Base-by-base conservation (phyloP, 2,888 invertebrate species). In the Mesorhabditis spiculigera region DNA sequence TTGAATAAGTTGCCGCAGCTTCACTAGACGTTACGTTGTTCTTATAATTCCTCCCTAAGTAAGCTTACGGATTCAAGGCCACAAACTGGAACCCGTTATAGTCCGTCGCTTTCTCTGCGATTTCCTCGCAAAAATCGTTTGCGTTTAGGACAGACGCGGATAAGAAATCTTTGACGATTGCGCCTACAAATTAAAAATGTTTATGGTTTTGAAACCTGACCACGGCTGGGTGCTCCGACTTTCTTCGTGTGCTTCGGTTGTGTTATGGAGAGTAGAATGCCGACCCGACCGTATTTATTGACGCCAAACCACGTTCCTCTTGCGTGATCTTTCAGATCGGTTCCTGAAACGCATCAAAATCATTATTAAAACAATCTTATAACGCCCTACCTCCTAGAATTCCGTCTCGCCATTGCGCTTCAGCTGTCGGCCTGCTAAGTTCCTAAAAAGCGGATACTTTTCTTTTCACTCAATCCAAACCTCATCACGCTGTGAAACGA, bases 251-350 rank as follows among this genome's bases (percentile, higher is more conserved):
- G 63, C 8, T 64, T 62, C 10, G 76, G 78, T 70, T 79, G 79
- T 5, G 82, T 82, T 43, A 82, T 81, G 50, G 82, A 78, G 4
- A 82, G 72, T 4, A 82, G 63, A 70, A 76, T 78, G 43, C 82
- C 82, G 16, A 81, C 65, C 61, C 72, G 67, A 5, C 81, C 81
- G 4, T 66, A 6, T 41, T 65, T 50, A 63, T 73, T 71, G 63
- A 83, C 74, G 4, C 80, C 84, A 10, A 84, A 68, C 84, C 84
- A 84, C 5, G 84, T 84, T 45, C 84, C 84, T 42, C 76, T 73
- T 3, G 77, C 79, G 4, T 71, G 73, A 45, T 79, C 84, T 64
- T 74, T 68, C 66, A 76, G 72, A 70, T 84, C 84, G n/a, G 78
- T 70, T 44, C 82, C 81, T 81, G 45, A 41, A 71, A 70, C 16